Base-by-base conservation (phyloP, 2,797 vertebrate genomes). In the Carapus acus region DNA sequence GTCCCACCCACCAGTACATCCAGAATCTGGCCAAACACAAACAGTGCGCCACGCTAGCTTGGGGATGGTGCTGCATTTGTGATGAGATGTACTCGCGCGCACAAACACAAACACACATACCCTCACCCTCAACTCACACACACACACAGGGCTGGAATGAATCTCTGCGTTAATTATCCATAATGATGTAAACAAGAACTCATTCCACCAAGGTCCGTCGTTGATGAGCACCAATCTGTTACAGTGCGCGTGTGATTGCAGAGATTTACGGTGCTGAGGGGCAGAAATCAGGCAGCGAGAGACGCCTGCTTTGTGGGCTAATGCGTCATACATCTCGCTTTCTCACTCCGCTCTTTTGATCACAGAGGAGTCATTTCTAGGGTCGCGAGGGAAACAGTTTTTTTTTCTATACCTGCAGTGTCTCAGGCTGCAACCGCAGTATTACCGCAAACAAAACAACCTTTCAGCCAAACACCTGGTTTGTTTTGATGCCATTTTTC, bases 141-240 rank as follows among this genome's bases (percentile, higher is more conserved):
- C 24, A 27, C 24, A 27, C 14, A 43, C 52, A 45, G 67, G 47
- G 43, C 68, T 64, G 67, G 73, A 78, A 65, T 65, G 71, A 67
- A 71, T 72, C 74, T 73, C 75, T 65, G 77, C 74, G 71, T 70
- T 80, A 86, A 87, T 87, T 87, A 88, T 77, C 69, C 49, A 71
- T 81, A 84, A 87, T 77, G 80, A 87, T 87, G 86, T 86, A 86
- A 88, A 87, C 84, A 87, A 80, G 73, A 72, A 69, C 71, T 80
- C 74, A 77, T 78, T 78, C 69, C 39, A 61, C 76, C 58, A 56
- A 76, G 71, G 65, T 76, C 69, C 14, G 56, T 65, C 43, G 64
- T 68, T 24, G 46, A 71, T 64, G 67, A 78, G 70, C 74, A 77
- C 63, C 82, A 85, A 84, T 84, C 82, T 84, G 82, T 78, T 82